Conservation (phyloP, 30 jellyfish, hydroid and myxozoan species). For the Aurelia aurita region DNA sequence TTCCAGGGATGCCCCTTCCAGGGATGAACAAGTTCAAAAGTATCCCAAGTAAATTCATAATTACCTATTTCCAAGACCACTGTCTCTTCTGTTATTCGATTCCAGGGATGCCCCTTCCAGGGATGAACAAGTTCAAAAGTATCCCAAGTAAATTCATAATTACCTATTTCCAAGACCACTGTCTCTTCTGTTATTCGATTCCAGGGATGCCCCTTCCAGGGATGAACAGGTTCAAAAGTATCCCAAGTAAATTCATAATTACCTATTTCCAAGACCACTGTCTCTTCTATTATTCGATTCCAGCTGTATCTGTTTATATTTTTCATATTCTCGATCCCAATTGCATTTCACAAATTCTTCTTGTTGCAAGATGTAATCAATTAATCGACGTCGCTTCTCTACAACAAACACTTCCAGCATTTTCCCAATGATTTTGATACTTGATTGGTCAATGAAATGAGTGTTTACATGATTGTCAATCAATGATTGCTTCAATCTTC, state of each 20-base stretch:
- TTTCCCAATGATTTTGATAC: constrained; percentile 41
- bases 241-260: not conserved
- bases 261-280: constrained; percentile 89
- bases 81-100: too few species aligned
- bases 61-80: too few species aligned
- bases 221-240: too few species aligned
- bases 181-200: too few species aligned
- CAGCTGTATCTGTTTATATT: constrained; percentile 25
- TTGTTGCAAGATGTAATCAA: constrained; percentile 67
- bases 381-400: constrained; percentile 86
- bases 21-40: too few species aligned
- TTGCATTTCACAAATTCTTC: constrained; percentile 91
- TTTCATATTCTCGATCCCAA: constrained; percentile 77
- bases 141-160: too few species aligned
- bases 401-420: constrained; percentile 71
- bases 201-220: not conserved
- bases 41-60: too few species aligned
- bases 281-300: constrained; percentile 74
- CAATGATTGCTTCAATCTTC: constrained; percentile 80
- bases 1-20: not conserved
- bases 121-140: too few species aligned
- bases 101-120: not conserved
- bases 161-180: too few species aligned
- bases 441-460: constrained; percentile 86
- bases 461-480: constrained; percentile 88